Conservation (phyloP, 1,140 invertebrate genomes). For the Drosophila bifasciata region DNA sequence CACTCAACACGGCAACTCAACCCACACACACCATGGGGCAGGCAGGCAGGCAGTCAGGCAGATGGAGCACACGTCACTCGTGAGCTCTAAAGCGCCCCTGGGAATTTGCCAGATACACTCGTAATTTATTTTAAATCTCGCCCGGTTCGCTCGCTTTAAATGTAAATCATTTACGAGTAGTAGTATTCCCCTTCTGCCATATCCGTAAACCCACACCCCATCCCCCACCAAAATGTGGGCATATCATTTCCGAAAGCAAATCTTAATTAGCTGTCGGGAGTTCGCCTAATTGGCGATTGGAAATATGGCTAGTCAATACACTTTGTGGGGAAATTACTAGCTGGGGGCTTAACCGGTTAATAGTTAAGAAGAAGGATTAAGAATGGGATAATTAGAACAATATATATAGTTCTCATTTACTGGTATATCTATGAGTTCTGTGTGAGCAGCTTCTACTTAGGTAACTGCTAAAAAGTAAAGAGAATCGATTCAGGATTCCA, state of each 20-base stretch:
- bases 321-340: not conserved
- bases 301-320: constrained; percentile 12
- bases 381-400: no score
- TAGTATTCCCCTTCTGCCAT: constrained; percentile 24
- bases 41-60: no score
- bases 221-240: no score
- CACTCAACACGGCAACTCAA: constrained; percentile 52
- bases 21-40: constrained; percentile 28
- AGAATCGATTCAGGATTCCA: no score
- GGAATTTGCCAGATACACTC: constrained; percentile 70
- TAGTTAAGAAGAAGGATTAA: not conserved
- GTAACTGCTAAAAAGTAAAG: no score
- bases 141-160: constrained; percentile 67
- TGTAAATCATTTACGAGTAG: constrained; percentile 69
- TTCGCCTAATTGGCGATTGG: constrained; percentile 31
- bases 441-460: not conserved
- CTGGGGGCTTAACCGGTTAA: no score
- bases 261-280: constrained; percentile 69
- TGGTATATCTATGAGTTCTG: no score
- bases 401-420: no score
- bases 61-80: constrained; percentile 49
- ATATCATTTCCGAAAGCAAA: constrained; percentile 52
- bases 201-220: constrained; percentile 7
- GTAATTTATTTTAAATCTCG: constrained; percentile 83
- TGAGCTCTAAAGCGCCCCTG: constrained; percentile 70